Evolutionary conservation across 1,140 invertebrate genomes (phyloP), one percentile per base, ranked within the genome.

Genomic region (Formica selysi): DNA sequence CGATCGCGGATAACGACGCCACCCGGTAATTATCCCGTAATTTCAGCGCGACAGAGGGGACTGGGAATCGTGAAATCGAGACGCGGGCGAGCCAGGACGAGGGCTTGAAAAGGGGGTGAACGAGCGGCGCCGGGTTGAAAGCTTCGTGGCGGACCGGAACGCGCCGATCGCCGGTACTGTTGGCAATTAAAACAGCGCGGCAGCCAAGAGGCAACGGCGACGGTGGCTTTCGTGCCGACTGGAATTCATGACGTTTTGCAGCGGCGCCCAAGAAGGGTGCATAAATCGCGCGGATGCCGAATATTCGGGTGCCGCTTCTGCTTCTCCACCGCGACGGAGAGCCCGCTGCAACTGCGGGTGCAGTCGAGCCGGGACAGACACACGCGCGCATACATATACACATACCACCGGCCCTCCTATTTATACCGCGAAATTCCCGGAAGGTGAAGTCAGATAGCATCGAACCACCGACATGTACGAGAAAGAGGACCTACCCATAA

Each of bases 381-480:
- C 57, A 44, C 51, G 36, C 48, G n/a, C 10, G 16, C 16, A 41
- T 13, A 73, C 67, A 22, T 13, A n/a, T 22, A 26, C 41, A 36
- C n/a, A 6, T 13, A 48, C 36, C 41, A 61, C 36, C 84, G 64
- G 70, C 83, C 76, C 83, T 85, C 87, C 91, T 89, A 92, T 92
- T 92, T 92, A 91, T 91, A 87, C 86, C 83, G 90, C 91, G 76
- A 92, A 92, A 92, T 92, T 92, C 88, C 62, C 83, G 86, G 90
- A 91, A 92, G 79, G 79, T 87, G 88, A 89, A 86, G 64, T 78
- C 84, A 80, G 92, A 92, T 92, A 90, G 61, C 91, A 92, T 92
- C 91, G 86, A 87, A 87, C 68, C 64, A 41, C 68, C 64, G 61
- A 73, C 85, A 62, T 64, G 83, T 89, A 89, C 74, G 84, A 51